Percentiles rank a stretch among this genome's conserved stretches.
Evolutionary conservation across 2,797 vertebrate genomes (phyloP).

Genomic region (Hemibagrus guttatus): DNA sequence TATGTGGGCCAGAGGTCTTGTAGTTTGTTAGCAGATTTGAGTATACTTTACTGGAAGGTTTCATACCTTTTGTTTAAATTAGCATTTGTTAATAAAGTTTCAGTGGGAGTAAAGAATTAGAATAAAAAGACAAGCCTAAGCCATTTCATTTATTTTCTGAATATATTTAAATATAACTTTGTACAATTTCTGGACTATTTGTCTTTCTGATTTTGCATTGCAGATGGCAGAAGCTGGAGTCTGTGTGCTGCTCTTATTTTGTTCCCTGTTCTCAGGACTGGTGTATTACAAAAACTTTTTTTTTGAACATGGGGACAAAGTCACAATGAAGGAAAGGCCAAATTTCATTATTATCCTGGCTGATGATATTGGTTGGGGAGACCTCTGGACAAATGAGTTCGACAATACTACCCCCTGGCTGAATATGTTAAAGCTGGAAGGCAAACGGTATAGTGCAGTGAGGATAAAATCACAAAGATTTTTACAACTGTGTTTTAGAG

Average conservation of each 20-base stretch:
- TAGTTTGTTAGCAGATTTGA: background rate
- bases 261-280: conserved; percentile 65
- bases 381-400: conserved; percentile 86
- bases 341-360: conserved; percentile 92
- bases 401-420: conserved; percentile 76
- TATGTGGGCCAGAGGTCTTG: background rate
- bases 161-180: background rate
- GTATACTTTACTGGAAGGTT: background rate
- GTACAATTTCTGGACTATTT: background rate
- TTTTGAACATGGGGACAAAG: conserved; percentile 5
- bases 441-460: conserved; percentile 77
- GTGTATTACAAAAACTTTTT: conserved; percentile 58
- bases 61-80: conserved; percentile 1
- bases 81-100: background rate
- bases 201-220: conserved; percentile 8
- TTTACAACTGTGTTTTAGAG: background rate
- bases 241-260: conserved; percentile 54
- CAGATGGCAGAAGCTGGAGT: conserved; percentile 63
- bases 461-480: background rate
- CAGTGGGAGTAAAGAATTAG: background rate
- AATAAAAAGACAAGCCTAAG: background rate
- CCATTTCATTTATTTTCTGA: background rate
- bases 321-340: conserved; percentile 64
- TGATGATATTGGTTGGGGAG: conserved; percentile 95
- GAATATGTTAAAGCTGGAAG: conserved; percentile 81